phyloP scores from a whole-genome alignment of 2,797 vertebrate species.

The Sebastes cheni region DNA sequence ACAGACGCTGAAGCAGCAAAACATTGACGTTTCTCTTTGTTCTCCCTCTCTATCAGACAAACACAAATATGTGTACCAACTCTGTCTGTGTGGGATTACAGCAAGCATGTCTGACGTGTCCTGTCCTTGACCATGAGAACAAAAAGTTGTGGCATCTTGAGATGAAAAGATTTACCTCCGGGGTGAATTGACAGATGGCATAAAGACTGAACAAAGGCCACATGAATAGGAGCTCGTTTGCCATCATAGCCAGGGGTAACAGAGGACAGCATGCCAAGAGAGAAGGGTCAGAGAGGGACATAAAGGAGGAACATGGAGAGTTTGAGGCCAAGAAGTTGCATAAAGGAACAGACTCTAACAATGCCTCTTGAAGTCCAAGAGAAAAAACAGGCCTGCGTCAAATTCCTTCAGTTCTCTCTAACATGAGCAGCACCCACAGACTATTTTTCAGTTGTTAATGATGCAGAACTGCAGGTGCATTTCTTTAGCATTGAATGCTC shows the following conservation, averaged over 20 bases:
- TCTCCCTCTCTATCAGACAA: neutral
- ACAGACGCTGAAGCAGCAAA: neutral
- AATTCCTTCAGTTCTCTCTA: neutral
- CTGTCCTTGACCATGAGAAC: neutral
- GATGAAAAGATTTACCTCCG: constrained; percentile 38
- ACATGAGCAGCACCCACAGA: neutral
- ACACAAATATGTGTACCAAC: neutral
- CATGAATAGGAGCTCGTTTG: constrained; percentile 51
- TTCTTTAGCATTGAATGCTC: neutral
- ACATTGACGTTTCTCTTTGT: neutral
- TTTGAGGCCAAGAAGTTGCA: constrained; percentile 14
- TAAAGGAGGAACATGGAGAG: neutral
- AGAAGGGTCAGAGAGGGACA: constrained; percentile 38
- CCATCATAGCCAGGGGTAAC: constrained; percentile 42
- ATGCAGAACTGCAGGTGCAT: neutral
- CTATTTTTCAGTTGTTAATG: neutral
- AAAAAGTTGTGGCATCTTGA: constrained; percentile 28
- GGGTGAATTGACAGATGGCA: constrained; percentile 63
- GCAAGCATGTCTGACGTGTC: constrained; percentile 5
- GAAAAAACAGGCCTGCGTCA: neutral
- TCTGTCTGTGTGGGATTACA: constrained; percentile 26
- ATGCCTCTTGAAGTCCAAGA: neutral
- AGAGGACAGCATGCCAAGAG: constrained; percentile 34
- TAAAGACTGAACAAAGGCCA: constrained; percentile 36
- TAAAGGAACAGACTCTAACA: constrained; percentile 16